Conservation (phyloP, 1,140 invertebrate species). For the Hetaerina americana region DNA sequence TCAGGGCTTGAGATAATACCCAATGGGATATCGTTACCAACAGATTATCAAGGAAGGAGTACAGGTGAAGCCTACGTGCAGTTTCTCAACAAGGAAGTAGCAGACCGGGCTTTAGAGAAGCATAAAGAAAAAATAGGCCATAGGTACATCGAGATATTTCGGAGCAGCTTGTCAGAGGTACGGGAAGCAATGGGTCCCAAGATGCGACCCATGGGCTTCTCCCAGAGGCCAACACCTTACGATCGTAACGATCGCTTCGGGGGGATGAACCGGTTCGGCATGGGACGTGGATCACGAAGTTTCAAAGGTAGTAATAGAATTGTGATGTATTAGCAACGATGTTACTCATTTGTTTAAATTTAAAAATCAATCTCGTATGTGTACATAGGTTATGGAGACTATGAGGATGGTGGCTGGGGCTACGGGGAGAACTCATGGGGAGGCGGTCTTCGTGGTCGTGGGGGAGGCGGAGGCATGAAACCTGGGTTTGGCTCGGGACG, state of each 20-base stretch:
- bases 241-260: slow-evolving; percentile 59
- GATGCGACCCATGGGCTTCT: slow-evolving; percentile 30
- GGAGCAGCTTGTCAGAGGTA: slow-evolving; percentile 71
- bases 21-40: slow-evolving; percentile 89
- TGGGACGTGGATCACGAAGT: slow-evolving; percentile 33
- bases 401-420: slow-evolving; percentile 25
- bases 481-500: background rate
- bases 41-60: slow-evolving; percentile 86
- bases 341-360: background rate
- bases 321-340: background rate
- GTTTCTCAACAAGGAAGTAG: slow-evolving; percentile 88
- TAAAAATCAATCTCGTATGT: background rate
- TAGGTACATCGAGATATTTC: slow-evolving; percentile 96
- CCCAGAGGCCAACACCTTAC: slow-evolving; percentile 61
- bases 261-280: slow-evolving; percentile 36
- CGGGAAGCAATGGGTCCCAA: slow-evolving; percentile 47
- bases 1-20: slow-evolving; percentile 80
- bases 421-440: slow-evolving; percentile 18
- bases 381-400: slow-evolving; percentile 31
- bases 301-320: slow-evolving; percentile 38
- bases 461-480: slow-evolving; percentile 19
- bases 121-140: slow-evolving; percentile 98
- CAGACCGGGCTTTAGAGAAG: slow-evolving; percentile 89
- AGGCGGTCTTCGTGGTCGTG: slow-evolving; percentile 11
- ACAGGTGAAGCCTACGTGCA: slow-evolving; percentile 96